Base-by-base conservation (phyloP, 2,888 invertebrate species). In the Arctia plantaginis region DNA sequence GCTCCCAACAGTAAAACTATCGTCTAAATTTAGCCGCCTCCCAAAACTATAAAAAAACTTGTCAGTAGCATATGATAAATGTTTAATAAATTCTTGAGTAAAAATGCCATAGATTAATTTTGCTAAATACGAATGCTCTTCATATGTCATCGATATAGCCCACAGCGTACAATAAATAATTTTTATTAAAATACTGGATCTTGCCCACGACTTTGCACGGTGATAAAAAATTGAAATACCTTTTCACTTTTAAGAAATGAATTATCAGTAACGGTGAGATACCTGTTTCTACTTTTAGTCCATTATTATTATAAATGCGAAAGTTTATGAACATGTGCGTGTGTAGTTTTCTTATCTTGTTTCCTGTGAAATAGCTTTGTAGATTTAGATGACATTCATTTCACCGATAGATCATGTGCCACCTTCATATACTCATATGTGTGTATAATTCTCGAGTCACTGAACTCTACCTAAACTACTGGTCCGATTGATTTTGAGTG, bases 81-180 rank as follows among this genome's bases (percentile, higher is more conserved):
- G 83, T 84, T 86, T 69, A 79, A 80, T 84, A 82, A 83, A 76
- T 62, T 30, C 62, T 62, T 8, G 0, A 30, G 75, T 39, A 81
- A 78, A 82, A 79, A 77, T 76, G 33, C 77, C 73, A 79, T 80
- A 85, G 79, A 77, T 76, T 78, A 71, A 70, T 80, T 77, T 74
- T 76, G 75, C 78, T 81, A 77, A 76, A 62, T 59, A 59, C 27
- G 27, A 59, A 82, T 76, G 80, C 83, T 82, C 75, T 86, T 80
- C 79, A 82, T 82, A 79, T 86, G 82, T 87, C 86, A 81, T 82
- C 85, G 75, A 71, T 69, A 73, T 74, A 71, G 78, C 81, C 83
- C 77, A 69, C 65, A 66, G 75, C 78, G 55, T 68, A 80, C 78
- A 77, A 80, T 86, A 87, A 84, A 85, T 85, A 83, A 83, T 69